These are phyloP conservation scores for Cyrtonyx montezumae DNA, from an alignment of 2,113 vertebrate species.

Conservation along the genomic window DNA sequence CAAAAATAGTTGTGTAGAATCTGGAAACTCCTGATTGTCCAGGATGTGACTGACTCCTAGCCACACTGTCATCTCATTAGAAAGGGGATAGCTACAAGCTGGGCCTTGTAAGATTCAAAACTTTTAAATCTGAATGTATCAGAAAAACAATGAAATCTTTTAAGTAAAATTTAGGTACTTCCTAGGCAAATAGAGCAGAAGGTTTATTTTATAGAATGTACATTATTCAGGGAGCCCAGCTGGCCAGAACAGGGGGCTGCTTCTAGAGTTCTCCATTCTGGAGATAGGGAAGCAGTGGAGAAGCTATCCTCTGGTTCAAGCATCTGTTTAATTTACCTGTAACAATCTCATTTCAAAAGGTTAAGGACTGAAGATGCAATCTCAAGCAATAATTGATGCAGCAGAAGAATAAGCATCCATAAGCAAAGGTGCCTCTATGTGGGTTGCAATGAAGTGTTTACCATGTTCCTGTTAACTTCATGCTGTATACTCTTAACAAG, in stretches of 20 bases:
- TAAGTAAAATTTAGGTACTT: background rate
- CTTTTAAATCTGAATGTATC: rapidly evolving
- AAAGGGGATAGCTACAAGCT: too few relatives aligned
- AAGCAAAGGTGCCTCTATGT: rapidly evolving
- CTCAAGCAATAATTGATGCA: background rate
- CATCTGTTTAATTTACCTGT: background rate
- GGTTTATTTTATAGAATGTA: background rate
- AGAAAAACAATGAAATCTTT: background rate
- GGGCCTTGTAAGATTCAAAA: background rate
- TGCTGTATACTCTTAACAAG: rapidly evolving
- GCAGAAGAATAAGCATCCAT: background rate
- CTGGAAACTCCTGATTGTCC: background rate
- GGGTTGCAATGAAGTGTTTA: background rate
- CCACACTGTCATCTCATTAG: rapidly evolving
- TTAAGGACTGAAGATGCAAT: background rate
- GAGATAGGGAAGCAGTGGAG: background rate
- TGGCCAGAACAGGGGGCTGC: background rate
- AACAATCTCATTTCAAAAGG: background rate
- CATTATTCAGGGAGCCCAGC: background rate
- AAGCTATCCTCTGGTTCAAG: background rate
- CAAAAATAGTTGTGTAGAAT: background rate
- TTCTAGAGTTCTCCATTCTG: background rate
- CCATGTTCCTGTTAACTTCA: background rate
- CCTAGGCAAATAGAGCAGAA: background rate
- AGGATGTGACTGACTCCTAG: background rate